Evolutionary conservation across 2,797 vertebrate genomes (phyloP).

Genomic region (Cyclopterus lumpus): DNA sequence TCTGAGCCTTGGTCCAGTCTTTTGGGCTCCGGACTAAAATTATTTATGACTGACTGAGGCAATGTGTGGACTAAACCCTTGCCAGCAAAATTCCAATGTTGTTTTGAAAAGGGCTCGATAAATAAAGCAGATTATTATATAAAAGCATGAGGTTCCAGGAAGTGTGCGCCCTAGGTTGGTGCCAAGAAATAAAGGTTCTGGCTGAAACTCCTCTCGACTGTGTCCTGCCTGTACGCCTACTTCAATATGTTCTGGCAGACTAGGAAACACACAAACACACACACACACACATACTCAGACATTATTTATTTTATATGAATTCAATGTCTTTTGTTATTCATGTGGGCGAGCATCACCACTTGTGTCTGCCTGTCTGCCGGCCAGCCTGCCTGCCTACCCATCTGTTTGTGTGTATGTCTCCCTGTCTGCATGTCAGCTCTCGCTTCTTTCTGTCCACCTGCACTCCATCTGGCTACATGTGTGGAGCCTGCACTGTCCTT

Average conservation of each 20-base stretch:
- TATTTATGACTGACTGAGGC: slow-evolving; percentile 9
- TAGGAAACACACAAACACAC: slow-evolving; percentile 52
- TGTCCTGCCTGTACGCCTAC: slow-evolving; percentile 69
- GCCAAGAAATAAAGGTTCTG: slow-evolving; percentile 61
- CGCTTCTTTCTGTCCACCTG: slow-evolving; percentile 55
- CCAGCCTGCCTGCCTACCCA: slow-evolving; percentile 43
- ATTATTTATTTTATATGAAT: slow-evolving; percentile 62
- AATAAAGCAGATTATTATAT: slow-evolving; percentile 46
- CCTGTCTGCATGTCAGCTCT: slow-evolving; percentile 41
- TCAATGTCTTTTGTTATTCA: slow-evolving; percentile 63
- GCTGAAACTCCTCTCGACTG: slow-evolving; percentile 46
- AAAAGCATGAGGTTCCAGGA: slow-evolving; percentile 49
- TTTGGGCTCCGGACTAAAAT: slow-evolving; percentile 1
- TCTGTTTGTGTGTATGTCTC: slow-evolving; percentile 54
- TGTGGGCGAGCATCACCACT: slow-evolving; percentile 49
- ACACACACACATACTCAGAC: slow-evolving; percentile 51
- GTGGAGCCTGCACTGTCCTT: slow-evolving; percentile 60
- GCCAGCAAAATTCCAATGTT: slow-evolving; percentile 26
- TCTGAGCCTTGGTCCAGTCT: background rate
- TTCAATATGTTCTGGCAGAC: slow-evolving; percentile 66
- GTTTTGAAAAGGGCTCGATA: slow-evolving; percentile 47
- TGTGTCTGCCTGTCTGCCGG: slow-evolving; percentile 36
- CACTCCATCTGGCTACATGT: slow-evolving; percentile 62
- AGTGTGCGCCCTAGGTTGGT: slow-evolving; percentile 38
- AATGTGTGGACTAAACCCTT: slow-evolving; percentile 37